phyloP scores from a whole-genome alignment of 2,888 invertebrate species.

The Andrena dorsata region DNA sequence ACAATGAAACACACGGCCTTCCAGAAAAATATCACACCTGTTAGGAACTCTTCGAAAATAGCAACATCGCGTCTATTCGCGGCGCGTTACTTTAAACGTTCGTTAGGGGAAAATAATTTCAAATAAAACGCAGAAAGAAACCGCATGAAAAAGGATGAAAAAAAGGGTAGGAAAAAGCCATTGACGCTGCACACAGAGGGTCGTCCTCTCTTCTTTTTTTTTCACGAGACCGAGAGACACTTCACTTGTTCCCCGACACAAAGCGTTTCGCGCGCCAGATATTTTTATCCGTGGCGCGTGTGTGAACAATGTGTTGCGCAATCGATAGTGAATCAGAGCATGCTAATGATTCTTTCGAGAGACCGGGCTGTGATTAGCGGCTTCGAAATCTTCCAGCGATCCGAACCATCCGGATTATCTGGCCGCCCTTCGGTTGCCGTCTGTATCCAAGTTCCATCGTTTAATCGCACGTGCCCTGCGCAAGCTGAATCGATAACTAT shows the following conservation, averaged over 20 bases:
- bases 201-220: slow-evolving; percentile 5
- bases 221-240: background rate
- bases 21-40: no score
- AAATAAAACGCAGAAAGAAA: background rate
- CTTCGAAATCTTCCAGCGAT: slow-evolving; percentile 21
- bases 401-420: slow-evolving; percentile 55
- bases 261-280: slow-evolving; percentile 31
- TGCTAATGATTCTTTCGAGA: slow-evolving; percentile 43
- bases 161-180: background rate
- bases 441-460: slow-evolving; percentile 38
- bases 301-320: slow-evolving; percentile 17
- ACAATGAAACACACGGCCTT: no score
- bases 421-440: slow-evolving; percentile 46
- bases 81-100: no score
- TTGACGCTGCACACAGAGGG: background rate
- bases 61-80: no score
- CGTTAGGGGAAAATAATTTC: background rate
- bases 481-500: slow-evolving; percentile 38
- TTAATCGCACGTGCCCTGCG: slow-evolving; percentile 47
- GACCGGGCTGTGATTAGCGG: slow-evolving; percentile 6
- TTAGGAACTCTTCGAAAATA: no score
- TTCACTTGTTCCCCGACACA: background rate
- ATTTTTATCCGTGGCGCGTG: slow-evolving; percentile 49
- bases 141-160: background rate
- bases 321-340: slow-evolving; percentile 56